Base-by-base conservation (phyloP, 2,888 invertebrate species). In the Agonopterix subpropinquella region DNA sequence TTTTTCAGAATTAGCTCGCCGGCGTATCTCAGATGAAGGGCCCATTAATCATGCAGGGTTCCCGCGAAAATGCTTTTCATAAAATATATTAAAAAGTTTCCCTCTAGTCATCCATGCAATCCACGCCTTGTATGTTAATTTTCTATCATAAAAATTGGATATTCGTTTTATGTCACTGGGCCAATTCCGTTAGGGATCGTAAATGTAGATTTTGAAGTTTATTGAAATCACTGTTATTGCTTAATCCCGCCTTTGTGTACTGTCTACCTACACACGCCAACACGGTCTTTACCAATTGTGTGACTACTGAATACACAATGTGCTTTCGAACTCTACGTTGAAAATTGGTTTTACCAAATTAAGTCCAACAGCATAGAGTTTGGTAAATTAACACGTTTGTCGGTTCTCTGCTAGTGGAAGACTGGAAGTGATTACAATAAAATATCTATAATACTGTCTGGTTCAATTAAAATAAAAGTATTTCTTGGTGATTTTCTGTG, bases 61-160 rank as follows among this genome's bases (percentile, higher is more conserved):
- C 69, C 69, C 77, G 73, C 74, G 73, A 75, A 79, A 80, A 79
- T 61, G 74, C 72, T 70, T 81, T 83, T 77, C 77, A 79, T 77
- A 77, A 80, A 80, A 59, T 80, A 77, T 82, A 82, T 82, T 80
- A 80, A 81, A 28, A 81, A 77, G 67, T 80, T 83, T 77, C 65
- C 70, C 63, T 68, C 73, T 67, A 76, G 73, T 77, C 75, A 77
- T 69, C 65, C 59, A 64, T 65, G 67, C 68, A 28, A 74, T 67
- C 70, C 70, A 67, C 78, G 77, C 71, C 74, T 74, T 77, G 67
- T 83, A 82, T 82, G 85, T 74, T 79, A 85, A 85, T 84, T 80
- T 73, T 61, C 58, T 67, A 67, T 65, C 73, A 67, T 81, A 80
- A 80, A 80, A 69, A 64, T 67, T 69, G 67, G 67, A 64, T 68